A percentile compares a stretch with the other conserved stretches of the same genome.
These are phyloP conservation scores for Gobionotothen gibberifrons DNA, from an alignment of 2,797 vertebrate genomes.

Conservation along the genomic window DNA sequence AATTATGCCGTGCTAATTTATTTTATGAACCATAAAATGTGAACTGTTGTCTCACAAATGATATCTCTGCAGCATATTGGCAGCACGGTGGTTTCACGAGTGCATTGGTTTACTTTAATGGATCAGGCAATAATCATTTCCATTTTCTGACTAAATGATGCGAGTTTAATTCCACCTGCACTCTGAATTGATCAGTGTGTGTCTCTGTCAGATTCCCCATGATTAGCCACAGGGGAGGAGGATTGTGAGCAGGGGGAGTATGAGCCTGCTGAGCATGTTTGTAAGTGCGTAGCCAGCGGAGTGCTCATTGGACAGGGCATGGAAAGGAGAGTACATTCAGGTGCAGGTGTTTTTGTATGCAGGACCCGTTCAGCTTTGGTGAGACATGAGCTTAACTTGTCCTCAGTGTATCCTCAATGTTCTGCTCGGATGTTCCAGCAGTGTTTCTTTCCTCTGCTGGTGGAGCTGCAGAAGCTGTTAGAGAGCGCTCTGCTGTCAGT, in stretches of 20 bases:
- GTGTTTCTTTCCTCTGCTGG: slow-evolving; percentile 34
- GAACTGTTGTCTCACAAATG: slow-evolving; percentile 2
- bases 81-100: slow-evolving; percentile 20
- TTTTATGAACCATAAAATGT: slow-evolving; percentile 5
- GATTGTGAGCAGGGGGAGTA: slow-evolving; percentile 24
- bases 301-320: slow-evolving; percentile 54
- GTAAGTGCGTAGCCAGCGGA: slow-evolving; percentile 33
- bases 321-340: slow-evolving; percentile 39
- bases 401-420: slow-evolving; percentile 57
- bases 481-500: slow-evolving; percentile 33
- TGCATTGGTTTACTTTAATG: slow-evolving; percentile 31
- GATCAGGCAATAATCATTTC: slow-evolving; percentile 34
- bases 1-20: neutral
- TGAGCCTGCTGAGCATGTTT: slow-evolving; percentile 49
- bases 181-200: slow-evolving; percentile 36
- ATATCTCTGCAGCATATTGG: slow-evolving; percentile 23
- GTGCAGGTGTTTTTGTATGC: slow-evolving; percentile 56
- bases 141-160: slow-evolving; percentile 35
- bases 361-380: slow-evolving; percentile 49
- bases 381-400: slow-evolving; percentile 70
- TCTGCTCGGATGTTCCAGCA: slow-evolving; percentile 51
- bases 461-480: slow-evolving; percentile 44
- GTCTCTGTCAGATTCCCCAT: slow-evolving; percentile 42
- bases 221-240: slow-evolving; percentile 29
- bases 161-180: slow-evolving; percentile 38